Base-by-base conservation (phyloP, 2,888 invertebrate genomes). In the Xestia rhomboidea region DNA sequence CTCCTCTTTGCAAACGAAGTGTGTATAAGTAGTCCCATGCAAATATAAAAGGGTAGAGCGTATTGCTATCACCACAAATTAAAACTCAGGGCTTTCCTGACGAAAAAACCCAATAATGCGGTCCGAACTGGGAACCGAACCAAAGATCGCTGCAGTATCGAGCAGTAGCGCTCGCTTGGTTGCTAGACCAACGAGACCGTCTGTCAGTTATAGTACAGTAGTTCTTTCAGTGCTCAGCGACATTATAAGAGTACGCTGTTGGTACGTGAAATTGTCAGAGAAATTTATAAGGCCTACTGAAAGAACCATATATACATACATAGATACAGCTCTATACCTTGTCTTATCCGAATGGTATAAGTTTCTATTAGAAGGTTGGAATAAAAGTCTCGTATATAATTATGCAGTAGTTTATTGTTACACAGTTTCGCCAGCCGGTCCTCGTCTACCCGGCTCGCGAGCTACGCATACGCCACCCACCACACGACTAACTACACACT, bases 401-500 rank as follows among this genome's bases (percentile, higher is more conserved):
- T 96, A 96, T 95, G 96, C 95, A 95, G 93, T 96, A 96, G 92
- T 95, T 96, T 95, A 95, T 96, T 95, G 95, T 95, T 95, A 96
- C 93, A 95, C 91, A 95, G 92, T 93, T 92, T 91, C 91, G 92
- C 93, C 92, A 90, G 88, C 90, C 89, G 90, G 82, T 49, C 46
- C 82, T 90, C 92, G 88, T 91, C 88, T 93, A 91, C 90, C 89
- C 91, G 91, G 89, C 88, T 86, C 92, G 88, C 89, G 86, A 91
- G 91, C 90, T 85, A 87, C 89, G 87, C 86, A 82, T 81, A 80
- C 89, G 85, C 78, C 83, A 73, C 72, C 51, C 86, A 87, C 89
- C 91, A 91, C 89, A 89, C 77, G 73, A 73, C 86, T 83, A 87
- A 83, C 77, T 49, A 34, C 27, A 15, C 66, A 74, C 66, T 18